Evolutionary conservation across 1,140 invertebrate species (phyloP).

Genomic region (Pemphigus obesinymphae): DNA sequence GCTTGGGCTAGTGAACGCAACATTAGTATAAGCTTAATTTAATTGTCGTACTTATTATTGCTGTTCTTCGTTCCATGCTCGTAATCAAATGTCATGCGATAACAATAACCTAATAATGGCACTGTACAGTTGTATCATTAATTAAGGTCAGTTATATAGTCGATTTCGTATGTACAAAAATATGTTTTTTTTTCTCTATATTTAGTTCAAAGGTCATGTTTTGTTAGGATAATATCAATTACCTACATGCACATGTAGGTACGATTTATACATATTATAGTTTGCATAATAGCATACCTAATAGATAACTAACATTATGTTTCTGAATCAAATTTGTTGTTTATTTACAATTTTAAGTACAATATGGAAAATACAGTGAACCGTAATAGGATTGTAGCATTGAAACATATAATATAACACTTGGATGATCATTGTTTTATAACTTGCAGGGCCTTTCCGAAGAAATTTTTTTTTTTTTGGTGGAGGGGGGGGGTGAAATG

Average conservation of each 20-base stretch:
- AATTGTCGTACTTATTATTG: neutral
- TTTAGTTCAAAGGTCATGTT: conserved; percentile 18
- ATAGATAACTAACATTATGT: neutral
- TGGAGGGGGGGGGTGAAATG: no score
- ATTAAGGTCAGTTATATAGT: conserved; percentile 22
- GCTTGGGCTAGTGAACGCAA: no score
- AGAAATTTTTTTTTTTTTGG: no score
- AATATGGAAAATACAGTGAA: no score
- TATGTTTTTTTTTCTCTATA: neutral
- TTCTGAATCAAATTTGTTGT: neutral
- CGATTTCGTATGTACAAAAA: neutral
- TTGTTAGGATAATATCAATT: conserved; percentile 10
- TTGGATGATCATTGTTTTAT: no score
- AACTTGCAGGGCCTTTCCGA: no score
- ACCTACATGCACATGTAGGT: neutral
- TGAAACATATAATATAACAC: no score
- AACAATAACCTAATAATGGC: neutral
- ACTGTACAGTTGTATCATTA: conserved; percentile 20
- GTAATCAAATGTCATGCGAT: neutral
- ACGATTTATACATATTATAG: neutral
- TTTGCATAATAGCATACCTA: neutral
- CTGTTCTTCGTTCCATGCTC: neutral
- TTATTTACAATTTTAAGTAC: no score
- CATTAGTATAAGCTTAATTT: no score
- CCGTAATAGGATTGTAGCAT: no score